Evolutionary conservation across 2,888 invertebrate genomes (phyloP).

Genomic region (Drosophila kanekoi): DNA sequence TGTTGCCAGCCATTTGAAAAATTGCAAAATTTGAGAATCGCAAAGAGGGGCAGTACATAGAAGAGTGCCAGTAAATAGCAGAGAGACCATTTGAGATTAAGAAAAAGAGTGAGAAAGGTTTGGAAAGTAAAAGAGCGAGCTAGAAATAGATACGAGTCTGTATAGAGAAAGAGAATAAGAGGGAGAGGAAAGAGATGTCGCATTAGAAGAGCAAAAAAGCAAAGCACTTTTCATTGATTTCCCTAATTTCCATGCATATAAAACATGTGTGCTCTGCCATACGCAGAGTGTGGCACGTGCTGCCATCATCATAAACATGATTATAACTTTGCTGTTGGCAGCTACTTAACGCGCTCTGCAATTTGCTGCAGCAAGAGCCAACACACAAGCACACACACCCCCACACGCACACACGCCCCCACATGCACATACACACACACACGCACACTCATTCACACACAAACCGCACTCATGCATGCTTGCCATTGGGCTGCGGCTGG

Average conservation of each 20-base stretch:
- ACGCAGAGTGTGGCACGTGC: neutral
- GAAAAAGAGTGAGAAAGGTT: neutral
- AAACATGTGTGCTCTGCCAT: neutral
- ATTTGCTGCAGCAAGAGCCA: constrained; percentile 55
- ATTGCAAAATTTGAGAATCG: constrained; percentile 24
- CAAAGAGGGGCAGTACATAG: neutral
- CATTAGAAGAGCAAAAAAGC: neutral
- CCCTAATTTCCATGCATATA: neutral
- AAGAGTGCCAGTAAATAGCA: neutral
- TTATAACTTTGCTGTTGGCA: constrained; percentile 28
- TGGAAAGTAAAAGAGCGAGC: neutral
- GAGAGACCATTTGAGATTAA: neutral
- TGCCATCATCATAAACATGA: constrained; percentile 13
- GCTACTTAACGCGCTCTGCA: constrained; percentile 48
- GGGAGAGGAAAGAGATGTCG: neutral
- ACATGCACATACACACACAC: too few relatives aligned
- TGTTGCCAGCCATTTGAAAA: constrained; percentile 42
- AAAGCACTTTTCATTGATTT: too few relatives aligned
- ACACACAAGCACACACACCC: constrained; percentile 28
- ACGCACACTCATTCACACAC: constrained; percentile 1
- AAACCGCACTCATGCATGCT: constrained; percentile 18
- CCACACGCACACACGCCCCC: constrained; percentile 3
- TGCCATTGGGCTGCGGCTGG: constrained; percentile 35
- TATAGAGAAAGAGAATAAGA: neutral
- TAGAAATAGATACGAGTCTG: neutral